Base-by-base conservation (phyloP, 2,888 invertebrate species). In the Drosophila affinis region DNA sequence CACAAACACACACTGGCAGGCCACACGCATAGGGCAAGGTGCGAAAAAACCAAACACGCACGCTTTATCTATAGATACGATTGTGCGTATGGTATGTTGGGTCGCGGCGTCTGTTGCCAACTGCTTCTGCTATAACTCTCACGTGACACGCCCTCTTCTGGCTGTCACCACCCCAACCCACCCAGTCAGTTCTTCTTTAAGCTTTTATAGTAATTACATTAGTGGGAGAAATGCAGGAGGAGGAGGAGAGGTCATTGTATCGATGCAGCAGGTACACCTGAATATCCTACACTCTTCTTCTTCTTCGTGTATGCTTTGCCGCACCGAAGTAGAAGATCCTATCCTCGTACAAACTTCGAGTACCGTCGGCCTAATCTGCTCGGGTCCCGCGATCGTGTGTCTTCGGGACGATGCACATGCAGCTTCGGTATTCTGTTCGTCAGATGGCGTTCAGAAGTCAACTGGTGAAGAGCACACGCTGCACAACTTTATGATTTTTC, bases 1-100 rank as follows among this genome's bases (percentile, higher is more conserved):
- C 63, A 63, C 21, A 49, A 34, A 51, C 58, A 59, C 63, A 52
- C 63, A 63, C 18, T 2, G 18, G 18, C 62, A 63, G 64, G 58
- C 54, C 63, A 63, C 57, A 60, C 55, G 62, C 65, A 62, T 34
- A 56, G 45, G 46, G 56, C 70, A 83, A 88, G 81, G 88, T 86
- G 88, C 77, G 81, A 81, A 68, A 75, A 29, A 58, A 75, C 49
- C 9, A 27, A 58, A 44, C 60, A 61, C 60, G 55, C 55, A 55
- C 60, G n/a, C n/a, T 39, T 39, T 32, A 62, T 59, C 27, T 60
- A 59, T 18, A 48, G 39, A n/a, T 39, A n/a, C n/a, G 39, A 39
- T 39, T 39, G 39, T 39, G 39, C 39, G 39, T 39, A 14, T 39
- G 39, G 39, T 39, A 14, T 39, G 39, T 39, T 39, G 39, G 14